A percentile compares a stretch with the other conserved stretches of the same genome.
Evolutionary conservation across 1,140 invertebrate genomes (phyloP).

Genomic region (Aporrectodea caliginosa): DNA sequence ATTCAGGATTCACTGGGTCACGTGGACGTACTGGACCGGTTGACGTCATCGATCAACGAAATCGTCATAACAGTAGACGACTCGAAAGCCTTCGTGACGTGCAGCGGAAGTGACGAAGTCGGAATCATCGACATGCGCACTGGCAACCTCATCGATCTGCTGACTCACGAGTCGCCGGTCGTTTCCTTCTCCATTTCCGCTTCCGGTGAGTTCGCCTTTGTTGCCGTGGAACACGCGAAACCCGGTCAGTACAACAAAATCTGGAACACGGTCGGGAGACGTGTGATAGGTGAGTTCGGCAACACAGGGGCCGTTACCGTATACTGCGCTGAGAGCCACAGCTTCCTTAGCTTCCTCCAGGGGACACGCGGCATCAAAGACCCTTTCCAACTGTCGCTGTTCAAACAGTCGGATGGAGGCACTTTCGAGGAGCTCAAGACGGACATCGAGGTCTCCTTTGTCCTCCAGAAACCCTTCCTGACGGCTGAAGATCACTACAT

Average conservation of each 20-base stretch:
- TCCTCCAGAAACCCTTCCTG: conserved; percentile 43
- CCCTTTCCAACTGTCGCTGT: conserved; percentile 40
- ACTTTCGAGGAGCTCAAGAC: conserved; percentile 38
- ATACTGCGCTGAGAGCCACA: conserved; percentile 28
- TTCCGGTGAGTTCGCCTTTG: conserved; percentile 44
- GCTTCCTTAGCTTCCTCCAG: conserved; percentile 43
- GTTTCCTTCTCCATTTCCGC: conserved; percentile 45
- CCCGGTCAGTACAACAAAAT: conserved; percentile 42
- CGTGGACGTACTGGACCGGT: conserved; percentile 43
- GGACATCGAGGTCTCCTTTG: conserved; percentile 35
- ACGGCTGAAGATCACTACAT: conserved; percentile 47
- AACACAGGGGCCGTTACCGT: conserved; percentile 42
- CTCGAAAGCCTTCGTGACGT: conserved; percentile 41
- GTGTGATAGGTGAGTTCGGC: conserved; percentile 47
- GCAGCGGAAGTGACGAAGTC: conserved; percentile 49
- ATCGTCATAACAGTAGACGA: conserved; percentile 41
- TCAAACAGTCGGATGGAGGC: conserved; percentile 39
- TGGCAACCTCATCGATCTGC: conserved; percentile 48
- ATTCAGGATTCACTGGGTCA: conserved; percentile 41
- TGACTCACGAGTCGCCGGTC: conserved; percentile 48
- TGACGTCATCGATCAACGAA: conserved; percentile 41
- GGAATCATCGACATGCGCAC: conserved; percentile 50
- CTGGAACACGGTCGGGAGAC: conserved; percentile 46
- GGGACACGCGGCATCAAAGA: conserved; percentile 37
- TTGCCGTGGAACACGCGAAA: conserved; percentile 39